A percentile compares a stretch with the other conserved stretches of the same genome.
Evolutionary conservation across 1,140 invertebrate species (phyloP).

Genomic region (Wiebesia pumilae): DNA sequence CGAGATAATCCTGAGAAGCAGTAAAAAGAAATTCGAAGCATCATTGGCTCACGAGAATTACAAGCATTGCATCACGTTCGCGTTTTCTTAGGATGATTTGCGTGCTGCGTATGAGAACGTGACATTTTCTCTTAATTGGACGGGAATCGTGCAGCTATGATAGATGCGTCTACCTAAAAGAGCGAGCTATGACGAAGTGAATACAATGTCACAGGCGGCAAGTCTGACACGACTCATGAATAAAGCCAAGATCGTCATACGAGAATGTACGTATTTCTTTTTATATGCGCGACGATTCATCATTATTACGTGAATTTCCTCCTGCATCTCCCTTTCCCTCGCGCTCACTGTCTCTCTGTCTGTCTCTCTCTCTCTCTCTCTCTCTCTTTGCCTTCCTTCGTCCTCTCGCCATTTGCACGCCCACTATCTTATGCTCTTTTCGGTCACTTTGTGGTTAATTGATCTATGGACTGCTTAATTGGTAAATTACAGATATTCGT

Average conservation of each 20-base stretch:
- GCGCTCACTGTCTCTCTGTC: background rate
- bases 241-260: background rate
- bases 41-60: background rate
- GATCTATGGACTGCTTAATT: background rate
- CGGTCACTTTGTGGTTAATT: background rate
- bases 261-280: background rate
- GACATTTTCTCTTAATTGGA: slow-evolving; percentile 60
- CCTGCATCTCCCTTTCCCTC: background rate
- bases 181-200: slow-evolving; percentile 10
- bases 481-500: background rate
- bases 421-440: background rate
- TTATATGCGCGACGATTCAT: background rate
- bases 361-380: background rate
- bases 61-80: background rate
- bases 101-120: slow-evolving; percentile 51
- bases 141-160: slow-evolving; percentile 42
- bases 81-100: background rate
- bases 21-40: background rate
- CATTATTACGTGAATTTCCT: background rate
- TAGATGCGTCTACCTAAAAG: slow-evolving; percentile 16
- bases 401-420: background rate
- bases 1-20: background rate
- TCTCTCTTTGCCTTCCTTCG: background rate
- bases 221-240: background rate
- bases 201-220: background rate